phyloP scores from a whole-genome alignment of 2,888 invertebrate species.

The Dermolepida albohirtum region DNA sequence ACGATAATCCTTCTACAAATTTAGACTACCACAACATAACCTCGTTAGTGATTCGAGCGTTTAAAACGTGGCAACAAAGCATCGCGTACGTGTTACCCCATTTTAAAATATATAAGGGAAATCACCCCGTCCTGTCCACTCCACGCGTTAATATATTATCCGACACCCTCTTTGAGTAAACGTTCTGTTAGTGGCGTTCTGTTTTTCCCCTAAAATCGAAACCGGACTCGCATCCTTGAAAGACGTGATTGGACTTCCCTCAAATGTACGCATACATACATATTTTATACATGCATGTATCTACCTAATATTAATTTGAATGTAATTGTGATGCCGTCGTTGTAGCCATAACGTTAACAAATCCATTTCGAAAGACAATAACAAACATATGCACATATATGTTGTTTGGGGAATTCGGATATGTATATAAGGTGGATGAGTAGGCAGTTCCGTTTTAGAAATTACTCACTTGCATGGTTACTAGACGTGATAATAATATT shows the following conservation, averaged over 20 bases:
- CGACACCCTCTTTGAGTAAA: constrained; percentile 31
- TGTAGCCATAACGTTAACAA: constrained; percentile 15
- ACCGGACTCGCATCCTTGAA: constrained; percentile 26
- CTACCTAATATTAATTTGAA: constrained; percentile 21
- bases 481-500: constrained; percentile 1
- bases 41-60: constrained; percentile 6
- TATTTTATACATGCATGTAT: background rate
- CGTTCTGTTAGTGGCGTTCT: constrained; percentile 33
- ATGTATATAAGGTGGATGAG: background rate
- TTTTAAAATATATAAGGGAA: constrained; percentile 25
- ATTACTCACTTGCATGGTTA: constrained; percentile 20
- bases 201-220: constrained; percentile 21
- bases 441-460: constrained; percentile 18
- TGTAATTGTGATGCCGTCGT: constrained; percentile 20
- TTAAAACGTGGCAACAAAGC: constrained; percentile 38
- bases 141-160: constrained; percentile 41
- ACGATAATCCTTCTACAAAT: constrained; percentile 14
- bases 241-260: constrained; percentile 22
- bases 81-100: constrained; percentile 8
- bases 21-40: constrained; percentile 8
- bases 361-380: too few relatives aligned
- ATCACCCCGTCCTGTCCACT: constrained; percentile 38
- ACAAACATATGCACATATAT: constrained; percentile 14
- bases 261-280: background rate
- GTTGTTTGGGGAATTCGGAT: constrained; percentile 25